Evolutionary conservation across 2,797 vertebrate genomes (phyloP), one percentile per base, ranked within the genome.

Genomic region (Cossypha dichroa): DNA sequence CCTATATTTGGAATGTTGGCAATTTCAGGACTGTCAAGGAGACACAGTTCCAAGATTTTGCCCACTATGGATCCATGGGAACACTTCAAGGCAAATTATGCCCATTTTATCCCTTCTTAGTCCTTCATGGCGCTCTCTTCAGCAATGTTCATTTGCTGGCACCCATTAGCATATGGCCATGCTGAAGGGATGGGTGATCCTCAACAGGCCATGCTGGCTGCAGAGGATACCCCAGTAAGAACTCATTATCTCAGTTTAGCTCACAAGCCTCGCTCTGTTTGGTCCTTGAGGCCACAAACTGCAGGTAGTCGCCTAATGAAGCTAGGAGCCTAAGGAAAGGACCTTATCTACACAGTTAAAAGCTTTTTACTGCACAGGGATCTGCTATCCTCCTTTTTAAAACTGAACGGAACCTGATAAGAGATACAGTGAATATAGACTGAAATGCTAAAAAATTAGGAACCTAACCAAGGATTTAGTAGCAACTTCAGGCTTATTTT

Each of bases 131-230:
- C 4, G 0, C 25, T 89, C 31, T 6, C 21, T 66, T 85, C 70
- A 66, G 25, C 33, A 51, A 21, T 8, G 21, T 25, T 58, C 62
- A 40, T 84, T 82, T 72, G 40, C 19, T 59, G 55, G 28, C 26
- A 45, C 0, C 8, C 21, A 31, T 79, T 76, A 89, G 8, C 67
- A 48, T 60, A 33, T 8, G 34, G n/a, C 29, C 19, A 5, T 23
- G 18, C 28, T 87, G 70, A 79, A 82, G 59, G 40, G 36, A 31
- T 48, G 40, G 43, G 19, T 45, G 38, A 76, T 46, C n/a, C 52
- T 76, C 0, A 0, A n/a, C 59, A 58, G 0, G 0, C 46, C 8
- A 0, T 1, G 0, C 22, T 1, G 2, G 29, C 56, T 79, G 26
- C 59, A 76, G 46, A 82, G 34, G 14, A 43, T 33, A 31, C 15